Conservation (phyloP, 2,113 vertebrate genomes). For the Tupaia tana region DNA sequence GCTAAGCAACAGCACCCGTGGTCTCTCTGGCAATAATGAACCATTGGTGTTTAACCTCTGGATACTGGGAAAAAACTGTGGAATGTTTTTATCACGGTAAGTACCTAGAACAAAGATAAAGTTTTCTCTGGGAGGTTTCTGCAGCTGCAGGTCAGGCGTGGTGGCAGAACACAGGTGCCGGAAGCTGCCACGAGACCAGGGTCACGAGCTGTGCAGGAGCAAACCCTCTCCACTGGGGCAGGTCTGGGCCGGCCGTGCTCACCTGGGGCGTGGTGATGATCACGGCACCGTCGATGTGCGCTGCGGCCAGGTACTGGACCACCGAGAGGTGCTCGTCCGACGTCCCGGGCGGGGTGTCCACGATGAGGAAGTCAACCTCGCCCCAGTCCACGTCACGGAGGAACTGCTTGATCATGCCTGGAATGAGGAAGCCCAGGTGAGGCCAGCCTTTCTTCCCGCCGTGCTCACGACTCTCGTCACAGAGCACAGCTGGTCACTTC, state of each 20-base stretch:
- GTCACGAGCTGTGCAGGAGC: rapidly evolving
- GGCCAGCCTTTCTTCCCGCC: too few relatives aligned
- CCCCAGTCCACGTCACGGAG: conserved; percentile 98
- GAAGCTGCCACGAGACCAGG: background rate
- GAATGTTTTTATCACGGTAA: background rate
- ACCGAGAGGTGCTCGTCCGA: conserved; percentile 96
- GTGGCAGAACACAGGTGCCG: background rate
- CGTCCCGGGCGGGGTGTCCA: conserved; percentile 96
- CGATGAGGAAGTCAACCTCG: conserved; percentile 94
- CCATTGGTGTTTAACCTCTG: rapidly evolving
- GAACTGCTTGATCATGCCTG: conserved; percentile 99
- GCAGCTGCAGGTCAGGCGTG: rapidly evolving
- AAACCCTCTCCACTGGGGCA: rapidly evolving
- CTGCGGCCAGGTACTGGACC: conserved; percentile 93
- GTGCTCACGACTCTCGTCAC: rapidly evolving
- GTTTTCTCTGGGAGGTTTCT: too few relatives aligned
- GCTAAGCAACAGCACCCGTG: rapidly evolving
- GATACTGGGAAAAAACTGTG: background rate
- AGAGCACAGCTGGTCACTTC: background rate
- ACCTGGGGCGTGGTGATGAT: conserved; percentile 98
- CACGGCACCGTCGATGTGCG: conserved; percentile 91
- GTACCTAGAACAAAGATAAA: background rate
- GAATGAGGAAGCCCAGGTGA: background rate
- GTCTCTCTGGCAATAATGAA: background rate
- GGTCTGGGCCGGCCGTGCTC: rapidly evolving